phyloP scores from a whole-genome alignment of 2,113 vertebrate species.

The Brachirus orientalis region DNA sequence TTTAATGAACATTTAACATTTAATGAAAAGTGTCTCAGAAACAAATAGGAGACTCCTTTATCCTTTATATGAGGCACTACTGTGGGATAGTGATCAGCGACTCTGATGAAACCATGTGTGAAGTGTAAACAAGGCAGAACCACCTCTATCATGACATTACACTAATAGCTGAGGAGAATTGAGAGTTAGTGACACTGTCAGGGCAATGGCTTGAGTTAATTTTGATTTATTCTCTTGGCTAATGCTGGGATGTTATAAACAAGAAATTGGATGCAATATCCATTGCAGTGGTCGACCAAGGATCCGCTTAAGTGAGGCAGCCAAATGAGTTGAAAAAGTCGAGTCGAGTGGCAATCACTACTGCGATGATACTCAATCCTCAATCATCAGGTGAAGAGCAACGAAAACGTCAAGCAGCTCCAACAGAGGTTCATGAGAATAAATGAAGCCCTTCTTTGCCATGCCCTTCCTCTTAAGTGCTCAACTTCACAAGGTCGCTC shows the following conservation, averaged over 20 bases:
- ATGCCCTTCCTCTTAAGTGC: conserved; percentile 41
- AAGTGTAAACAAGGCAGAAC: no score
- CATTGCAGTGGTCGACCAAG: neutral
- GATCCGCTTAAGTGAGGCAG: neutral
- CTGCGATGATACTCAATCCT: neutral
- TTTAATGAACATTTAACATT: no score
- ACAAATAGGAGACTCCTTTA: no score
- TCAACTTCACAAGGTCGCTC: conserved; percentile 66
- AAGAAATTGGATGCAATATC: conserved; percentile 30
- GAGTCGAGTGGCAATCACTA: conserved; percentile 4
- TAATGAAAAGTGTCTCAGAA: no score
- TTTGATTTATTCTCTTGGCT: no score
- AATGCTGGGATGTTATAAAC: conserved; percentile 22
- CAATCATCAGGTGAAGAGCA: conserved; percentile 9
- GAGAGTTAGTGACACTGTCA: no score
- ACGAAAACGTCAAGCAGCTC: conserved; percentile 16
- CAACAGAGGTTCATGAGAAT: conserved; percentile 30
- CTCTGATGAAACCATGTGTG: no score
- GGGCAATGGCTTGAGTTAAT: no score
- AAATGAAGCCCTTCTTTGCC: conserved; percentile 33
- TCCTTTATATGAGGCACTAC: no score
- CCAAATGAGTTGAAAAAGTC: neutral
- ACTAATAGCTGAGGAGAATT: no score
- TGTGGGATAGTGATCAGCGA: no score
- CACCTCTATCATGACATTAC: no score